These are phyloP conservation scores for Cephus pulcher DNA, from an alignment of 2,888 invertebrate species.

Conservation along the genomic window DNA sequence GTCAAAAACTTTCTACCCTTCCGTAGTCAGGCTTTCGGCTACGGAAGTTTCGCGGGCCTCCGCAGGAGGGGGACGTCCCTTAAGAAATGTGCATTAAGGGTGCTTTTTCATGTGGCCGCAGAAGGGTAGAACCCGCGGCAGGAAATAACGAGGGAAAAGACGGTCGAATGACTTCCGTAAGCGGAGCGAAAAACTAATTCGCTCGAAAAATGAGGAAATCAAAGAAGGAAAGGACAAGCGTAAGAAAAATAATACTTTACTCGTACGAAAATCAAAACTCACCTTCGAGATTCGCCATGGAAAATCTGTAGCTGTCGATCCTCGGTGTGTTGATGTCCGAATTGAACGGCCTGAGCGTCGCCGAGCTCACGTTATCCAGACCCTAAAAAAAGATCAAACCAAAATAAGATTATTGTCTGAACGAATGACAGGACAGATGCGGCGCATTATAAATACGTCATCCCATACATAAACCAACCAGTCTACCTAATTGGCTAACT, in stretches of 20 bases:
- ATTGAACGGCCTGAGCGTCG: conserved; percentile 73
- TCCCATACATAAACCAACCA: not conserved
- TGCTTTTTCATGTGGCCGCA: not conserved
- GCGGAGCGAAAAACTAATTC: not conserved
- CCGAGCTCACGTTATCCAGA: conserved; percentile 73
- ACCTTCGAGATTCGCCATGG: conserved; percentile 94
- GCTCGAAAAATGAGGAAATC: not conserved
- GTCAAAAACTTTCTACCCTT: not conserved
- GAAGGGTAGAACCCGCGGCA: not conserved
- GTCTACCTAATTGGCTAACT: not conserved
- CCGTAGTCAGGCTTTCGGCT: not conserved
- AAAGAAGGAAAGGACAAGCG: not conserved
- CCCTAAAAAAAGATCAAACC: conserved; percentile 72
- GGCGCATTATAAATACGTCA: not conserved
- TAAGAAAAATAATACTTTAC: not conserved
- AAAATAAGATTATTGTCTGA: conserved; percentile 32
- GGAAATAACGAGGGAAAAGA: not conserved
- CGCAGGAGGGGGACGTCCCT: not conserved
- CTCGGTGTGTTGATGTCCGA: conserved; percentile 82
- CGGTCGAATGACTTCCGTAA: not conserved
- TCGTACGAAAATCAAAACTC: conserved; percentile 3
- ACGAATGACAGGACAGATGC: not conserved
- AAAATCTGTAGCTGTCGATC: conserved; percentile 92
- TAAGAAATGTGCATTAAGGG: not conserved
- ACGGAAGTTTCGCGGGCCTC: not conserved